Percentiles rank a stretch among this genome's conserved stretches.
These are phyloP conservation scores for Otus scops DNA, from an alignment of 2,797 vertebrate species.

Conservation along the genomic window DNA sequence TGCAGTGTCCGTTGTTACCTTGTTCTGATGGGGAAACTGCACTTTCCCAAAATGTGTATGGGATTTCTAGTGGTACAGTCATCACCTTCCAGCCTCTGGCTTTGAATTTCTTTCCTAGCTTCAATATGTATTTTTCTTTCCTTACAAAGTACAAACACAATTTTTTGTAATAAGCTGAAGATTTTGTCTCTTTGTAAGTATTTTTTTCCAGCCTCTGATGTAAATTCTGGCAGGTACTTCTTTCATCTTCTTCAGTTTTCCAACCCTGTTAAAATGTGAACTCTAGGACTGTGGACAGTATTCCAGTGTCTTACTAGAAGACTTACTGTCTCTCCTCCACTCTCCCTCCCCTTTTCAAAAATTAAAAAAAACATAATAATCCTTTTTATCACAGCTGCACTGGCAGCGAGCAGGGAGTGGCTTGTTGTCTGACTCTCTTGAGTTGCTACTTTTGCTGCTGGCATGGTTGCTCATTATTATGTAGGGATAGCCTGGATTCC, in stretches of 20 bases:
- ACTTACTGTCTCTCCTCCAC: background rate
- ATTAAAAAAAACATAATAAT: background rate
- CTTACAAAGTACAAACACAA: background rate
- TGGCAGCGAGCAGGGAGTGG: background rate
- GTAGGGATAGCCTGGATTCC: background rate
- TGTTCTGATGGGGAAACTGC: background rate
- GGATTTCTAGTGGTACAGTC: background rate
- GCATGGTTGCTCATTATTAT: background rate
- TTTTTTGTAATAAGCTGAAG: background rate
- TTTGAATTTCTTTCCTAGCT: background rate
- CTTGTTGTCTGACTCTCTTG: background rate
- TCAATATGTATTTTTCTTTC: background rate
- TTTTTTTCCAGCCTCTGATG: background rate
- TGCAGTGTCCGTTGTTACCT: background rate
- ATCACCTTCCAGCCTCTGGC: background rate
- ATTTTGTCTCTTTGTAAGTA: background rate
- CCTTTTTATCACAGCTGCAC: background rate
- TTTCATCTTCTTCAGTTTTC: background rate
- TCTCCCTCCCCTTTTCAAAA: background rate
- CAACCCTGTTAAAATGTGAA: background rate
- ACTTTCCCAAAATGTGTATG: background rate
- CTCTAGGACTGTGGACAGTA: background rate
- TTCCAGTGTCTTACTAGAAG: background rate
- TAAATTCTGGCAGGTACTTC: background rate
- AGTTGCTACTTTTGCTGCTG: background rate